phyloP scores from a whole-genome alignment of 2,888 invertebrate genomes.

The Parnassius glacialis region DNA sequence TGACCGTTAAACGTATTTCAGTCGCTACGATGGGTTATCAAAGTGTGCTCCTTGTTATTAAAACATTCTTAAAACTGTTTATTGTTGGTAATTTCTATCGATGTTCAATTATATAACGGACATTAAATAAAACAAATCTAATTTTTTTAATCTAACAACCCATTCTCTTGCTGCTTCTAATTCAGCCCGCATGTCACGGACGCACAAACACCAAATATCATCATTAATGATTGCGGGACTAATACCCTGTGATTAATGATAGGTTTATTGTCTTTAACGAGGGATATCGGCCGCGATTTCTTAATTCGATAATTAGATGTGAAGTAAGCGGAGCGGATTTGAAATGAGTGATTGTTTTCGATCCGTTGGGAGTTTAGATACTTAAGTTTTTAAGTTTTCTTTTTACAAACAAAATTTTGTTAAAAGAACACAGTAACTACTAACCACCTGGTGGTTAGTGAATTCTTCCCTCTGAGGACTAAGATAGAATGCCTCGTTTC shows the following conservation, averaged over 20 bases:
- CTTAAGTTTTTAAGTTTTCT: slow-evolving; percentile 14
- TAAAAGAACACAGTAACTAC: too few species aligned
- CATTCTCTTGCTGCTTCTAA: background rate
- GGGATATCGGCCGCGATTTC: slow-evolving; percentile 73
- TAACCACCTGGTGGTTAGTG: too few species aligned
- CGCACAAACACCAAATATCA: slow-evolving; percentile 69
- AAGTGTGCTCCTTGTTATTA: background rate
- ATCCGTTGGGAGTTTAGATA: slow-evolving; percentile 35
- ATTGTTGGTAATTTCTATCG: too few species aligned
- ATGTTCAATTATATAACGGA: too few species aligned
- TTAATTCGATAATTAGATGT: slow-evolving; percentile 75
- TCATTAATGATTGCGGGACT: slow-evolving; percentile 69
- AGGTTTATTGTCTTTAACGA: slow-evolving; percentile 71
- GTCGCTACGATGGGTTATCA: background rate
- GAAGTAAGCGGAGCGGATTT: slow-evolving; percentile 52
- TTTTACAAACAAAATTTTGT: too few species aligned
- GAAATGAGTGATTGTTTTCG: slow-evolving; percentile 47
- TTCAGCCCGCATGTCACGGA: slow-evolving; percentile 29
- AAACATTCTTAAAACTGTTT: too few species aligned
- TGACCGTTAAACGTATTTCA: too few species aligned
- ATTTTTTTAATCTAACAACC: background rate
- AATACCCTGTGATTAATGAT: slow-evolving; percentile 76
- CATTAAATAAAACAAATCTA: too few species aligned
- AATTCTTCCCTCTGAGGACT: too few species aligned
- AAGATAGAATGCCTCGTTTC: too few species aligned